These are phyloP conservation scores for Taxidea taxus DNA, from an alignment of 2,113 vertebrate species.

Conservation along the genomic window DNA sequence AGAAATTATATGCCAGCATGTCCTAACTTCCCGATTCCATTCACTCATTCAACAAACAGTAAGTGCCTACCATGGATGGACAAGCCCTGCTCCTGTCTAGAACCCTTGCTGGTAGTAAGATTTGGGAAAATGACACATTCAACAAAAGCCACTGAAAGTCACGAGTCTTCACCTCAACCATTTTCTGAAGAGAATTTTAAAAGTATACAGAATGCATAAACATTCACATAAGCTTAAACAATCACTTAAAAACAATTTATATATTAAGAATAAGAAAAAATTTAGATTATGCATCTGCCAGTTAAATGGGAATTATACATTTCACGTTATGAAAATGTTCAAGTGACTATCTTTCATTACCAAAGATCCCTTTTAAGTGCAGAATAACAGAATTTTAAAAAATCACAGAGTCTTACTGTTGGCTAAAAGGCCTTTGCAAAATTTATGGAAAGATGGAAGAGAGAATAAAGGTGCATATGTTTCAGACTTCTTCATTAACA, in stretches of 20 bases:
- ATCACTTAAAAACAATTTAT: not conserved
- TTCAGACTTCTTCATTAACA: conserved; percentile 97
- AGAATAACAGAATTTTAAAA: conserved; percentile 47
- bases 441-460: conserved; percentile 94
- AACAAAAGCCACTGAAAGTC: not conserved
- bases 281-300: not conserved
- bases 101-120: not conserved
- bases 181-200: not conserved
- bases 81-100: not conserved
- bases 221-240: not conserved
- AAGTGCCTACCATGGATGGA: not conserved
- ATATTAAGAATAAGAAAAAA: not conserved
- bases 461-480: conserved; percentile 96
- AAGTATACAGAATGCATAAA: not conserved
- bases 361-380: not conserved
- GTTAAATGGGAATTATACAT: not conserved
- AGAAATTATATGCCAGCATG: not conserved
- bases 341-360: not conserved
- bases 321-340: not conserved
- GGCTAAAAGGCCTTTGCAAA: conserved; percentile 95
- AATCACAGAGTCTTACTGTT: conserved; percentile 88
- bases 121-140: not conserved
- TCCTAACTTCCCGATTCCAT: not conserved
- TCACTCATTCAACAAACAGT: not conserved
- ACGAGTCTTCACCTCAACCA: not conserved